phyloP scores from a whole-genome alignment of 2,797 vertebrate species.

The Acrossocheilus wenchowensis region DNA sequence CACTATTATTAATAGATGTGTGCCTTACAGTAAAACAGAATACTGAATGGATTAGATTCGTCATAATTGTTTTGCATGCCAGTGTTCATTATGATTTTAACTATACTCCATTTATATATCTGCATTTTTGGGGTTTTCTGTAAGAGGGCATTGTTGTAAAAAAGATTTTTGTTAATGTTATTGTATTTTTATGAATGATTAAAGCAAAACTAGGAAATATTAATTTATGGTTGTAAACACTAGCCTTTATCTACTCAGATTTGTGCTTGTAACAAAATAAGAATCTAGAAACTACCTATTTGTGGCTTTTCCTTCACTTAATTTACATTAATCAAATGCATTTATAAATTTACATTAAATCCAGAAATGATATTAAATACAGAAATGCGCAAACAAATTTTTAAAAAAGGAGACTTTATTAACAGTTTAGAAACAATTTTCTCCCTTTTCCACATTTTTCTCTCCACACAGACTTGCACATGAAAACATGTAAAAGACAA shows the following conservation, averaged over 20 bases:
- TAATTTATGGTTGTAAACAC: neutral
- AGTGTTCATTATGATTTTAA: neutral
- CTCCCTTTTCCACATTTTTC: constrained; percentile 58
- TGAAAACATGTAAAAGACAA: constrained; percentile 17
- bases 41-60: neutral
- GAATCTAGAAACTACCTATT: neutral
- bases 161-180: neutral
- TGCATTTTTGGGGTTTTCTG: constrained; percentile 10
- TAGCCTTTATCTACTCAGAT: neutral
- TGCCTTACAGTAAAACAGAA: neutral
- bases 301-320: neutral
- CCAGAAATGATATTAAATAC: neutral
- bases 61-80: neutral
- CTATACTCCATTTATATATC: neutral
- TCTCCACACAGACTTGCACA: constrained; percentile 48
- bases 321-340: neutral
- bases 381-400: too few relatives aligned
- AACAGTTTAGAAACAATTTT: constrained; percentile 76
- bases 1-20: neutral
- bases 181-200: neutral
- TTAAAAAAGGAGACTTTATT: constrained; percentile 70
- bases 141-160: constrained; percentile 8
- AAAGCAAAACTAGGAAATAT: constrained; percentile 2
- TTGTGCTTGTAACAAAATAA: neutral
- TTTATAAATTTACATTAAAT: neutral